A percentile compares a stretch with the other conserved stretches of the same genome.
These are phyloP conservation scores for Galaxea fascicularis DNA, from an alignment of 92 coral and sea anemone species.

Conservation along the genomic window DNA sequence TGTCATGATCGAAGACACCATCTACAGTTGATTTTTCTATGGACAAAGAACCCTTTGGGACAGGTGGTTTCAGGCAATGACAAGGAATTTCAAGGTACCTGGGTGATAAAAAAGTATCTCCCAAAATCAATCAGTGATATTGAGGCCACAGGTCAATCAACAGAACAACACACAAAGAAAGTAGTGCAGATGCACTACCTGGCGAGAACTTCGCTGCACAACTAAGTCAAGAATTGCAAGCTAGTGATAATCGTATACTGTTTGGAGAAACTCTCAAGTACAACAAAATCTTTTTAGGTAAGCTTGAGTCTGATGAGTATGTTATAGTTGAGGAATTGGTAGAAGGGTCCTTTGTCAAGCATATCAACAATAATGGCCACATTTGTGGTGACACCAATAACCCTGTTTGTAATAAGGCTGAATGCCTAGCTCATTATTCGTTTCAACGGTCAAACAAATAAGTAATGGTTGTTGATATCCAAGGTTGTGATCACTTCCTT, in stretches of 20 bases:
- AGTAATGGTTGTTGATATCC: slow-evolving; percentile 52
- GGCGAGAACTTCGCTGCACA: slow-evolving; percentile 66
- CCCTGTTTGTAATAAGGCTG: slow-evolving; percentile 51
- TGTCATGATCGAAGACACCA: slow-evolving; percentile 61
- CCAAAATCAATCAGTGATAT: slow-evolving; percentile 62
- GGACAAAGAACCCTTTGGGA: slow-evolving; percentile 1
- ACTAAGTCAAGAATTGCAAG: slow-evolving; percentile 33
- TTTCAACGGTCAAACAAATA: slow-evolving; percentile 56
- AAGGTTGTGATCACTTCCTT: slow-evolving; percentile 58
- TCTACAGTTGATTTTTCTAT: slow-evolving; percentile 9
- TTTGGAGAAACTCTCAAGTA: slow-evolving; percentile 62
- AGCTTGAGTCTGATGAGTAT: slow-evolving; percentile 45
- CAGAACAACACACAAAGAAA: slow-evolving; percentile 72
- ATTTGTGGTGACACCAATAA: slow-evolving; percentile 33
- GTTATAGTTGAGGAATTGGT: slow-evolving; percentile 56
- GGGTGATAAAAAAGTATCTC: slow-evolving; percentile 72
- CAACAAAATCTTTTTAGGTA: slow-evolving; percentile 54
- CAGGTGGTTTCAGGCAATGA: slow-evolving; percentile 26
- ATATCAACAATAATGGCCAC: slow-evolving; percentile 56
- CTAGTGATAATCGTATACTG: background rate
- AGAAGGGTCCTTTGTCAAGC: slow-evolving; percentile 51
- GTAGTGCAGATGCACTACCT: too few species aligned
- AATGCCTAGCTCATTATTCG: slow-evolving; percentile 60
- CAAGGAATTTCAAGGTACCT: slow-evolving; percentile 42
- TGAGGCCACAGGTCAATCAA: slow-evolving; percentile 58